Evolutionary conservation across 2,113 vertebrate species (phyloP), one percentile per base, ranked within the genome.

Genomic region (Cinclus mexicanus): DNA sequence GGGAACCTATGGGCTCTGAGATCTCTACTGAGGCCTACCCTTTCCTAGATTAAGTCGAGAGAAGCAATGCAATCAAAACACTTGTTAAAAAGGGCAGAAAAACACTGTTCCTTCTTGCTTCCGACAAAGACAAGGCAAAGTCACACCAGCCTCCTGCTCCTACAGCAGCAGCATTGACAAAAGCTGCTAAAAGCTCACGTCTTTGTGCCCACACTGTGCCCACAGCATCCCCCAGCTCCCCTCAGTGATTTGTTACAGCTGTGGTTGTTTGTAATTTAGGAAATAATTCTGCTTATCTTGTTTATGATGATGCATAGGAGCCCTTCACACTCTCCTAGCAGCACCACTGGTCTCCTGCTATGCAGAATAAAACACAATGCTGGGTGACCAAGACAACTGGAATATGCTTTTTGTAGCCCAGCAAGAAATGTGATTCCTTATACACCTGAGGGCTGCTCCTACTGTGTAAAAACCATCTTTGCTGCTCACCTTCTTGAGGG

Each of bases 241-340:
- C 31, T 52, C 47, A 5, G 65, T 84, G 83, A 92, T 96, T 93
- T 93, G 77, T 84, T 87, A 21, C 9, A 33, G 72, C 61, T 91
- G 77, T 84, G 65, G 81, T 49, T 87, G 57, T 84, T 87, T 39
- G 79, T 83, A 89, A 93, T 83, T 93, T 71, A 57, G 76, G 72
- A 86, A 90, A 92, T 93, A 94, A 90, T 93, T 88, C 76, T 68
- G 60, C 89, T 95, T 90, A 83, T 89, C 76, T 89, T 67, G 60
- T 76, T 96, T 84, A 92, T 88, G 82, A 49, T 83, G 85, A 94
- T 95, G 90, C 92, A 92, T 74, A 88, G 79, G 85, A 90, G 53
- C 88, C 82, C 83, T 81, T 95, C 79, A 75, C 83, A 63, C 56
- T 75, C 84, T 93, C 83, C 82, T 57, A 41, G 64, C 85, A 88